Conservation (phyloP, 2,888 invertebrate species). For the Acleris emargana region DNA sequence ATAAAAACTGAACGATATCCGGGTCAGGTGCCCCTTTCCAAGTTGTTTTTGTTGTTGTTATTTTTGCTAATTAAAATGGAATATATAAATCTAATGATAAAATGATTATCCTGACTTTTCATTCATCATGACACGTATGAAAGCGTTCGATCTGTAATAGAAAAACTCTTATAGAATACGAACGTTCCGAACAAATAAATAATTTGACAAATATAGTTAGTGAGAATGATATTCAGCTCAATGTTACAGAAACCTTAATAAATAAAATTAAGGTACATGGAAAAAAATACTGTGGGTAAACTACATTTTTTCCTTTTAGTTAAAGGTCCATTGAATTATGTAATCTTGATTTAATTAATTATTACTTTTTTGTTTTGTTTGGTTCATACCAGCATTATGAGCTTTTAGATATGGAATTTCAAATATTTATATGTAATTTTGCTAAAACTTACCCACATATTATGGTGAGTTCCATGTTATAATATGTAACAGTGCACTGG, state of each 20-base stretch:
- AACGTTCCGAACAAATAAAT: not conserved
- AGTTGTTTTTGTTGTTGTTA: no score
- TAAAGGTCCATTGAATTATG: not conserved
- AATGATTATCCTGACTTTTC: no score
- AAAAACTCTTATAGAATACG: no score
- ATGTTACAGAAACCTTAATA: conserved; percentile 11
- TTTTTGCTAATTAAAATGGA: no score
- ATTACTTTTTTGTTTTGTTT: conserved; percentile 3
- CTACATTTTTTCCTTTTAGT: conserved; percentile 4
- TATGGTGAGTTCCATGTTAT: not conserved
- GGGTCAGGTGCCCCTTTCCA: no score
- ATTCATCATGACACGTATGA: no score
- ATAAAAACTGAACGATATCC: no score
- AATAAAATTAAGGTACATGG: conserved; percentile 5
- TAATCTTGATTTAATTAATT: conserved; percentile 3
- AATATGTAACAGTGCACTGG: conserved; percentile 27
- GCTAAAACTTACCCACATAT: conserved; percentile 25
- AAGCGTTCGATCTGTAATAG: no score
- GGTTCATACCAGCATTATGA: conserved; percentile 21
- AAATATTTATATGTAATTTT: conserved; percentile 18
- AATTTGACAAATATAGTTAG: conserved; percentile 7
- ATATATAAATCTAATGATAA: no score
- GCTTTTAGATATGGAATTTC: conserved; percentile 16
- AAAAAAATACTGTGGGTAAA: conserved; percentile 28
- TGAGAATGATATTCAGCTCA: not conserved